phyloP scores from a whole-genome alignment of 2,888 invertebrate species.

The Acleris holmiana region DNA sequence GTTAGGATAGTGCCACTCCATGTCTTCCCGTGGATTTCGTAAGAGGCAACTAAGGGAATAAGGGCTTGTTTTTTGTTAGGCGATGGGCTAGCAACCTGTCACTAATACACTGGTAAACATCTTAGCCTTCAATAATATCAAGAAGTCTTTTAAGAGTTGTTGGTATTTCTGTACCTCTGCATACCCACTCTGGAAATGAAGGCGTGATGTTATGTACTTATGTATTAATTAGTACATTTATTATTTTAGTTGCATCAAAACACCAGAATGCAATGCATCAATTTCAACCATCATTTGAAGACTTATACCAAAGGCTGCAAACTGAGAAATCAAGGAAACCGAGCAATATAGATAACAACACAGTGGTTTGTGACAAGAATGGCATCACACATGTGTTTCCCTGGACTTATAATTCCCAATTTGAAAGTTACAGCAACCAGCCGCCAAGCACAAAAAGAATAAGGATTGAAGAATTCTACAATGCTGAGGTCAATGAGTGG shows the following conservation, averaged over 20 bases:
- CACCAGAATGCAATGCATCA: conserved; percentile 42
- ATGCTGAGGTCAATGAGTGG: conserved; percentile 83
- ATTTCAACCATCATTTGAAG: conserved; percentile 61
- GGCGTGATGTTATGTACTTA: too few species aligned
- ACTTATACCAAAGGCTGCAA: conserved; percentile 64
- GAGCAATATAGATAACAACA: conserved; percentile 45
- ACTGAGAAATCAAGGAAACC: conserved; percentile 51
- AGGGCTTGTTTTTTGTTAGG: too few species aligned
- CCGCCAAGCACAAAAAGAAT: conserved; percentile 86
- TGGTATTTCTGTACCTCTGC: too few species aligned
- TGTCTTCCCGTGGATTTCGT: too few species aligned
- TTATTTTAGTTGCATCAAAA: conserved; percentile 57
- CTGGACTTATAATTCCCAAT: conserved; percentile 81
- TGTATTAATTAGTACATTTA: neutral
- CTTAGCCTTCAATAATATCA: too few species aligned
- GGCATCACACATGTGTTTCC: conserved; percentile 73
- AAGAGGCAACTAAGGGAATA: too few species aligned
- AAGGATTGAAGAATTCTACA: conserved; percentile 77
- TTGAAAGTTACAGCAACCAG: conserved; percentile 73
- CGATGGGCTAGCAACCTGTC: too few species aligned
- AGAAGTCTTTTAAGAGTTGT: too few species aligned
- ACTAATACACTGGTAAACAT: too few species aligned
- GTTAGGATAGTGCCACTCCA: too few species aligned
- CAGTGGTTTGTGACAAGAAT: conserved; percentile 61
- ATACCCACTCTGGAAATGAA: too few species aligned